Evolutionary conservation across 2,888 invertebrate genomes (phyloP).

Genomic region (Caenorhabditis sulstoni): DNA sequence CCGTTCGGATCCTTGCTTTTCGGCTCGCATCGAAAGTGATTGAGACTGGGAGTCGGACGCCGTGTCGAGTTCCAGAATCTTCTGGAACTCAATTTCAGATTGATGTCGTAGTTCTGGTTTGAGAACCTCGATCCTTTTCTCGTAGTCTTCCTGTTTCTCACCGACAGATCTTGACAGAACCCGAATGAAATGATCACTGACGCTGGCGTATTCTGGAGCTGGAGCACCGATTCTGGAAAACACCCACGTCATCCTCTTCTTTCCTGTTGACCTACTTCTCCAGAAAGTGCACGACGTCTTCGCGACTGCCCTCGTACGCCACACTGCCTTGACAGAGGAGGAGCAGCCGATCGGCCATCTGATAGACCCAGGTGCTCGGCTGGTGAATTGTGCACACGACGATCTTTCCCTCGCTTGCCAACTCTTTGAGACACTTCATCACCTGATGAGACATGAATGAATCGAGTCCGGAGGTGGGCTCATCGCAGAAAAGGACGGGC

Average conservation of each 20-base stretch:
- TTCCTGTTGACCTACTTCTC: not conserved
- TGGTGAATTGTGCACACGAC: conserved; percentile 95
- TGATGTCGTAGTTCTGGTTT: too few species aligned
- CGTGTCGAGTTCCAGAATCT: conserved; percentile 7
- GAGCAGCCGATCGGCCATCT: conserved; percentile 86
- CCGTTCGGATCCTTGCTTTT: not conserved
- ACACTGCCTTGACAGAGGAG: conserved; percentile 60
- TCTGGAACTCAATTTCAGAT: not conserved
- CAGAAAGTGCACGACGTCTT: not conserved
- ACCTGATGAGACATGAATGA: conserved; percentile 68
- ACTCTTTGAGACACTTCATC: conserved; percentile 23
- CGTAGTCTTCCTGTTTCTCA: conserved; percentile 17
- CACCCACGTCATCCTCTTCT: too few species aligned
- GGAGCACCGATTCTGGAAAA: conserved; percentile 60
- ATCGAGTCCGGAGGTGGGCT: conserved; percentile 71
- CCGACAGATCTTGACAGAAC: conserved; percentile 53
- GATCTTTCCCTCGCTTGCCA: conserved; percentile 86
- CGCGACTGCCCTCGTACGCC: not conserved
- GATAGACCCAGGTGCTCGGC: conserved; percentile 91
- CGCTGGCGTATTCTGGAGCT: conserved; percentile 67
- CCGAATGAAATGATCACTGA: conserved; percentile 80
- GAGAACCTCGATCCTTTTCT: conserved; percentile 25
- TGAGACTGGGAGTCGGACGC: not conserved
- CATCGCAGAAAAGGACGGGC: conserved; percentile 71
- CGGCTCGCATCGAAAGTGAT: not conserved